These are phyloP conservation scores for Agrilus planipennis DNA, from an alignment of 1,140 invertebrate genomes.

Conservation along the genomic window DNA sequence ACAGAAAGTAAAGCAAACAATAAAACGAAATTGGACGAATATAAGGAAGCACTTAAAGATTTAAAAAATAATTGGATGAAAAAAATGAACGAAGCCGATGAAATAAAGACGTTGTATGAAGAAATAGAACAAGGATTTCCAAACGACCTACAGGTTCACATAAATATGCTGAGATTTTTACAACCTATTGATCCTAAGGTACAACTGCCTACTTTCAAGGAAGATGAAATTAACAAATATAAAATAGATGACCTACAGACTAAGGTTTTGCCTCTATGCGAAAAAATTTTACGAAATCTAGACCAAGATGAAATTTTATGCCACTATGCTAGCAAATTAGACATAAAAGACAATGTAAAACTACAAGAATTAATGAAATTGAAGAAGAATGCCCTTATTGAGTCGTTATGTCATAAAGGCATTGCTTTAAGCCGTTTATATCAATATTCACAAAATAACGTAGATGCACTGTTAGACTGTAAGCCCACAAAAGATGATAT, in stretches of 20 bases:
- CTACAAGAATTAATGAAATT: no score
- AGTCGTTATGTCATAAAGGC: constrained; percentile 64
- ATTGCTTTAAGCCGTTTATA: constrained; percentile 57
- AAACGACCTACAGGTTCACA: constrained; percentile 60
- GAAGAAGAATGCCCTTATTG: constrained; percentile 61
- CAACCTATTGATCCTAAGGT: constrained; percentile 44
- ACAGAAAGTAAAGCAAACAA: constrained; percentile 21
- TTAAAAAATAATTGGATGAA: constrained; percentile 62
- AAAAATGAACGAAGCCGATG: constrained; percentile 55
- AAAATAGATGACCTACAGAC: constrained; percentile 9
- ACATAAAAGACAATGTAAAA: no score
- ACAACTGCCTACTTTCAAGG: constrained; percentile 25
- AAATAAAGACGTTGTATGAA: constrained; percentile 63
- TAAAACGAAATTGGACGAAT: constrained; percentile 56
- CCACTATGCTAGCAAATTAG: constrained; percentile 69
- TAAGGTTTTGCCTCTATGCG: constrained; percentile 43
- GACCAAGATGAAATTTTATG: constrained; percentile 62
- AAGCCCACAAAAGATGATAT: constrained; percentile 41
- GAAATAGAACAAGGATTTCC: constrained; percentile 57
- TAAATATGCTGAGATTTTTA: constrained; percentile 63
- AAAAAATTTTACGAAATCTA: constrained; percentile 57
- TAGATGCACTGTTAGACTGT: constrained; percentile 13
- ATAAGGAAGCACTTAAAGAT: constrained; percentile 63
- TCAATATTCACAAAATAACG: constrained; percentile 33
- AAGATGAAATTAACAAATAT: constrained; percentile 7